These are phyloP conservation scores for Pantherophis guttatus DNA, from an alignment of 2,113 vertebrate species.

Conservation along the genomic window DNA sequence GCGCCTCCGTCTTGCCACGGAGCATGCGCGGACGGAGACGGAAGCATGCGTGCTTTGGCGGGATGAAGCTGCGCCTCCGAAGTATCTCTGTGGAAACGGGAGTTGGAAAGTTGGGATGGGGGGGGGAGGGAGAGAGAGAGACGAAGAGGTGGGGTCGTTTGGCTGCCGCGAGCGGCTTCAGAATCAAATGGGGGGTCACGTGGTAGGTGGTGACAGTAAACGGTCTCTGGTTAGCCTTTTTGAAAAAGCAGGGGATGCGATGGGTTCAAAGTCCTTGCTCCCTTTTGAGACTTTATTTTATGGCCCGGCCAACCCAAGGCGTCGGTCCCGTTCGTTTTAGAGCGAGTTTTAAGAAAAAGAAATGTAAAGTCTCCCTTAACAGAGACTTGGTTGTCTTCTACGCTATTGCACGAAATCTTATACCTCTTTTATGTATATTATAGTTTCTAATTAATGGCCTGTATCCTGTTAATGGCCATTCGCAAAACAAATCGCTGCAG, in stretches of 20 bases:
- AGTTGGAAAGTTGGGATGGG: no score
- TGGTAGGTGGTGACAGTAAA: neutral
- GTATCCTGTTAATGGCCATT: neutral
- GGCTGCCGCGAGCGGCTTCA: no score
- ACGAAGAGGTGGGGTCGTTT: neutral
- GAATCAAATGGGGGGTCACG: neutral
- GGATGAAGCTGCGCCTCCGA: conserved; percentile 11
- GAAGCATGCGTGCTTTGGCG: conserved; percentile 28
- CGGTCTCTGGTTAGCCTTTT: neutral
- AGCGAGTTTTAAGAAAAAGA: neutral
- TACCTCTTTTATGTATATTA: no score
- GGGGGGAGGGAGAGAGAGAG: no score
- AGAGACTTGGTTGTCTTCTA: neutral
- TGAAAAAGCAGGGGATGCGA: neutral
- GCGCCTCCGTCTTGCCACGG: neutral
- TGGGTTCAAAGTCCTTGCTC: neutral
- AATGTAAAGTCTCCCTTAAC: neutral
- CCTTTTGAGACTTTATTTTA: neutral
- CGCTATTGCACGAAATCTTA: neutral
- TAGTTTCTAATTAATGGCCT: neutral
- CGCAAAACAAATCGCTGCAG: neutral
- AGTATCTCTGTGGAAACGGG: neutral
- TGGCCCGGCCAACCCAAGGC: neutral
- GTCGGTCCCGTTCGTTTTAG: neutral
- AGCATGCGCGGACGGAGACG: conserved; percentile 10